Evolutionary conservation across 1,140 invertebrate genomes (phyloP).

Genomic region (Diorhabda carinulata): DNA sequence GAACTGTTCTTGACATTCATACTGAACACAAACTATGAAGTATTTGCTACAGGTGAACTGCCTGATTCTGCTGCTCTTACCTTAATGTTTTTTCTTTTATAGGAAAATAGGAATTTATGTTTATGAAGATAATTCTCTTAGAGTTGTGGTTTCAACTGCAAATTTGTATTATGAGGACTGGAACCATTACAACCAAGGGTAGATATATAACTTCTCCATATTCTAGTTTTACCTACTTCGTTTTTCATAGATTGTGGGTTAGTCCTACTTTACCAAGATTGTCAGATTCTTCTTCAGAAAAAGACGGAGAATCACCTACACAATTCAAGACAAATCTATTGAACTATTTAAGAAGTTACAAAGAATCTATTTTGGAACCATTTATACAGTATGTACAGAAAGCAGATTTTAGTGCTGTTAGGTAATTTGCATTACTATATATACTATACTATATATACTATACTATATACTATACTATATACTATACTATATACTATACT

Average conservation of each 20-base stretch:
- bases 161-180: slow-evolving; percentile 90
- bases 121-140: slow-evolving; percentile 74
- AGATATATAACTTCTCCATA: slow-evolving; percentile 27
- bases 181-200: slow-evolving; percentile 92
- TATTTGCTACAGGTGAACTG: too few relatives aligned
- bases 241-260: slow-evolving; percentile 70
- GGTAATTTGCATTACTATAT: slow-evolving; percentile 57
- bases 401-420: slow-evolving; percentile 76
- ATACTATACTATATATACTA: too few relatives aligned
- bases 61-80: too few relatives aligned
- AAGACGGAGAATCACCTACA: slow-evolving; percentile 75
- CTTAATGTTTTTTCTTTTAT: slow-evolving; percentile 22
- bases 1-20: too few relatives aligned
- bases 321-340: slow-evolving; percentile 81
- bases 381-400: slow-evolving; percentile 73
- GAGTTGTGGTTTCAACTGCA: slow-evolving; percentile 87
- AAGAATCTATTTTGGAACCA: slow-evolving; percentile 59
- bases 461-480: too few relatives aligned
- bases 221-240: slow-evolving; percentile 5
- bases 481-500: background rate
- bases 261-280: slow-evolving; percentile 72
- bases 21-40: too few relatives aligned
- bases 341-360: slow-evolving; percentile 77
- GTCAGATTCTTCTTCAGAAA: slow-evolving; percentile 50
- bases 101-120: slow-evolving; percentile 88